Evolutionary conservation across 37 sponge, comb jelly and placozoan genomes (phyloP).

Genomic region (Mnemiopsis leidyi): DNA sequence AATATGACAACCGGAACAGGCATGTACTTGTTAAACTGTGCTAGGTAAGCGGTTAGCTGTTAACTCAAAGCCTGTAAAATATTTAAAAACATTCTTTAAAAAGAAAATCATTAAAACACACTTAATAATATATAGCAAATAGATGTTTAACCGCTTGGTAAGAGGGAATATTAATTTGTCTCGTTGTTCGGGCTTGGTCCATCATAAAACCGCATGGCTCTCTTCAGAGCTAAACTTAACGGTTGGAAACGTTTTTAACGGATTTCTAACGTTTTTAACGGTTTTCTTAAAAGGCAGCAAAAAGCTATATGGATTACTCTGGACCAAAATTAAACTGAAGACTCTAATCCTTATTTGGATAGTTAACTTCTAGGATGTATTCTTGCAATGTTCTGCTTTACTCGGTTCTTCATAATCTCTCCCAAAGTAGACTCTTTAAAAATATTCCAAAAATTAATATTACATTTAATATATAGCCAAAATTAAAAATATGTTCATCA

Average conservation of each 20-base stretch:
- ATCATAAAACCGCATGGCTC: background rate
- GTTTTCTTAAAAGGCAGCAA: no score
- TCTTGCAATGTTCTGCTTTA: background rate
- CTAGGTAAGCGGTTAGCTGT: background rate
- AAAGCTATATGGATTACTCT: background rate
- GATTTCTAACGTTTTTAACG: no score
- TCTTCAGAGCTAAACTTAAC: background rate
- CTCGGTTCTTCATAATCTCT: background rate
- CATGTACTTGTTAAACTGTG: background rate
- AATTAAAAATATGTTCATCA: constrained; percentile 63
- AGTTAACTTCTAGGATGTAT: no score
- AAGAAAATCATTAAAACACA: constrained; percentile 58
- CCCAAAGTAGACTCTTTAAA: background rate
- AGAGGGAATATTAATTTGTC: background rate
- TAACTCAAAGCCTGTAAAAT: constrained; percentile 61
- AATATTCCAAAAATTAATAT: background rate
- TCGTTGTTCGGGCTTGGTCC: background rate
- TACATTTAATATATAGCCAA: constrained; percentile 54
- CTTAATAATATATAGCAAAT: constrained; percentile 56
- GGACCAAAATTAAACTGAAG: background rate
- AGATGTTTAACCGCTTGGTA: background rate
- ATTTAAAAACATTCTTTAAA: constrained; percentile 60
- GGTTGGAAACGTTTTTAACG: background rate
- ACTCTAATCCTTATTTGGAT: background rate
- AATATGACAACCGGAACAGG: background rate